These are phyloP conservation scores for Diabrotica undecimpunctata DNA, from an alignment of 1,140 invertebrate species.

Conservation along the genomic window DNA sequence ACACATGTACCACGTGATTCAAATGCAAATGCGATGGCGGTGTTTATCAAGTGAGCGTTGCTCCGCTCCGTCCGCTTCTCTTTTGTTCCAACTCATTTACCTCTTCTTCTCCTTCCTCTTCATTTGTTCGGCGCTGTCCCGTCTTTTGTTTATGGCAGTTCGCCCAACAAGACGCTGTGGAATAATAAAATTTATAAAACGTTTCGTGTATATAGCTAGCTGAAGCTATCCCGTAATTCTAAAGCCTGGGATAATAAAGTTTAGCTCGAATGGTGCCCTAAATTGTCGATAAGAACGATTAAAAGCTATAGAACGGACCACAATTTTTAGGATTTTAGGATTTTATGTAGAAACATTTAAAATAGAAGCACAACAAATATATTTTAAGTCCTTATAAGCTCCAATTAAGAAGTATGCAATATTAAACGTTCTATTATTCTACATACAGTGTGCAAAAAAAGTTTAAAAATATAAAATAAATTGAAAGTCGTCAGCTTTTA, in stretches of 20 bases:
- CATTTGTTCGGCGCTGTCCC: constrained; percentile 35
- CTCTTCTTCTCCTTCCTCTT: constrained; percentile 41
- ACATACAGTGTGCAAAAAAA: no score
- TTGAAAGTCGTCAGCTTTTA: no score
- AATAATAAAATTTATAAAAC: constrained; percentile 23
- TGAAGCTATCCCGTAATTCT: not conserved
- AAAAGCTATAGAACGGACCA: not conserved
- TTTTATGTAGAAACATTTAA: no score
- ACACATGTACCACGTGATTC: constrained; percentile 40
- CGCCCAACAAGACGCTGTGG: constrained; percentile 12
- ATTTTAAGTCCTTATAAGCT: no score
- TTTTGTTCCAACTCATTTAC: constrained; percentile 43
- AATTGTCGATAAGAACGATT: not conserved
- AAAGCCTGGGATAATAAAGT: not conserved
- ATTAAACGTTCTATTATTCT: no score
- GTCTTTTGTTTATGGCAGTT: constrained; percentile 33
- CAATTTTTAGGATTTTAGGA: no score
- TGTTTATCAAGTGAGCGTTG: constrained; percentile 39
- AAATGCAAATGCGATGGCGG: constrained; percentile 40
- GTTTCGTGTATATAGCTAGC: not conserved
- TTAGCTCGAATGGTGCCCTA: not conserved
- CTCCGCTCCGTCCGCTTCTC: constrained; percentile 33
- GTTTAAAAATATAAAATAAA: no score
- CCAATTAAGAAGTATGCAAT: no score
- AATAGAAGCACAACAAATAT: no score